phyloP scores from a whole-genome alignment of 2,888 invertebrate species.

The Thumatha senex region DNA sequence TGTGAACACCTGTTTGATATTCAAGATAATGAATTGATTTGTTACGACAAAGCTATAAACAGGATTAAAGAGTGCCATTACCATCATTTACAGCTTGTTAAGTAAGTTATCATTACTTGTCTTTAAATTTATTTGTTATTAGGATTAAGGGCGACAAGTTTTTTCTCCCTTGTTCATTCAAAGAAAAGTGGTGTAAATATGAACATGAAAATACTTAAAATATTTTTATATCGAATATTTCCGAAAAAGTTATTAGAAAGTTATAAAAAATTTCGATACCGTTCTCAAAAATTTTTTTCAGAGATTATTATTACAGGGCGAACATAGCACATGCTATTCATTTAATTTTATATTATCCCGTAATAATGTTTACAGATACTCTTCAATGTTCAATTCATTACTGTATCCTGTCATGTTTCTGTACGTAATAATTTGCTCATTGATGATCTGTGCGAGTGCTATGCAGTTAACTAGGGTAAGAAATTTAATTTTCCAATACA shows the following conservation, averaged over 20 bases:
- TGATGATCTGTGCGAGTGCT: slow-evolving; percentile 76
- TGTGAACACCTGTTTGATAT: slow-evolving; percentile 54
- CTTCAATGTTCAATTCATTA: slow-evolving; percentile 58
- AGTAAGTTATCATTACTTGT: slow-evolving; percentile 42
- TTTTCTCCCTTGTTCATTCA: too few relatives aligned
- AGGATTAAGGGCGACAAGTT: too few relatives aligned
- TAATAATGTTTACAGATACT: slow-evolving; percentile 47
- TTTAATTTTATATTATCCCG: too few relatives aligned
- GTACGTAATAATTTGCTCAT: slow-evolving; percentile 72
- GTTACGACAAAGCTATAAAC: slow-evolving; percentile 40
- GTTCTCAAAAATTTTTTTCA: too few relatives aligned
- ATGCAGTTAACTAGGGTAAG: slow-evolving; percentile 65
- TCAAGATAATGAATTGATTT: neutral
- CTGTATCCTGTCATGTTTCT: slow-evolving; percentile 74
- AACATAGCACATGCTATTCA: too few relatives aligned
- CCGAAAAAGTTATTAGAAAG: too few relatives aligned
- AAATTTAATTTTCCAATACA: neutral
- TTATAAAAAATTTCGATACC: too few relatives aligned
- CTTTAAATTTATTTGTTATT: too few relatives aligned
- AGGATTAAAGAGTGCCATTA: slow-evolving; percentile 57
- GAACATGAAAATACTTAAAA: too few relatives aligned
- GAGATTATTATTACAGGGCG: too few relatives aligned
- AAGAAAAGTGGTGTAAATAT: too few relatives aligned
- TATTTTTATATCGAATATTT: too few relatives aligned
- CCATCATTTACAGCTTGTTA: slow-evolving; percentile 58